Base-by-base conservation (phyloP, 2,888 invertebrate genomes). In the Callinectes sapidus region DNA sequence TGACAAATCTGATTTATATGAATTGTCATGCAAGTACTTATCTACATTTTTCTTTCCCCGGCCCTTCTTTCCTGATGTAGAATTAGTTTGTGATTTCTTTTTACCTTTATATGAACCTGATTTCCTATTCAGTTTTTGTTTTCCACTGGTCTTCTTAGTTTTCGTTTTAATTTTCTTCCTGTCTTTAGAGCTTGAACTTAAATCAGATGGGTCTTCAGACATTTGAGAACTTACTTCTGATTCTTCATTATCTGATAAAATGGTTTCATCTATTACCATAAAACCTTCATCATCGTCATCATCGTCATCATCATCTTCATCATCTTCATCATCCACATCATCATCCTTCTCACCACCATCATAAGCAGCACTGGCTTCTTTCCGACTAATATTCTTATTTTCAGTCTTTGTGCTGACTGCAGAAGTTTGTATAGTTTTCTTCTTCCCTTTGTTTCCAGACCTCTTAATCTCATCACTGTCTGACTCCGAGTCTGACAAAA, bases 401-500 rank as follows among this genome's bases (percentile, higher is more conserved):
- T 87, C 81, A 35, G n/a, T 18, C 14, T 54, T 13, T 13, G 48
- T 87, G 42, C 87, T 48, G 10, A 10, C 87, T 28, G 48, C 14
- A 35, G 87, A 23, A 48, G n/a, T 35, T 28, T 18, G 87, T 42
- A 8, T 42, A 18, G 87, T 16, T 55, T 39, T 87, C 18, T 87
- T 87, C 48, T 87, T 87, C 8, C 48, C 66, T 71, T 88, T 86
- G 32, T 61, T 86, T 5, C 32, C 61, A 35, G 77, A 66, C 87
- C 71, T 90, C 85, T 92, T 85, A 28, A n/a, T 1, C 32, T 32
- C 86, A 16, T 93, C 85, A 48, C 92, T 71, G n/a, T 92, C 93
- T 42, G 92, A 92, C 6, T 94, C 94, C 32, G 94, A 94, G 77
- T 94, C 93, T 18, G 91, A 91, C 3, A 66, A 61, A 81, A 91